Conservation (phyloP, 2,888 invertebrate genomes). For the Lucinisca nassula region DNA sequence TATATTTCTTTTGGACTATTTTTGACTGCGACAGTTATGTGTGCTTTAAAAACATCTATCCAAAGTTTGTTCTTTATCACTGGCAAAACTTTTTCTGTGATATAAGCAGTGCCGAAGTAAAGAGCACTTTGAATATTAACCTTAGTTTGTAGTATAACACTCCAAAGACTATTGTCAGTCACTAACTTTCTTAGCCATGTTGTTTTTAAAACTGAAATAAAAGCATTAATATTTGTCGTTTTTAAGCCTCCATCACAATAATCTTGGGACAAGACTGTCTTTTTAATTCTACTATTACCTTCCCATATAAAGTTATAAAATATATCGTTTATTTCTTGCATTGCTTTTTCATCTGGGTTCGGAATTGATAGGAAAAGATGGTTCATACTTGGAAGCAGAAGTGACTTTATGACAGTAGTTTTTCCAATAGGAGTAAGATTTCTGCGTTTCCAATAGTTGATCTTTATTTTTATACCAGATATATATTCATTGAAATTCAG, state of each 20-base stretch:
- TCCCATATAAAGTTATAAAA: constrained; percentile 34
- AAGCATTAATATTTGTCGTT: background rate
- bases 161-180: background rate
- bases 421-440: constrained; percentile 16
- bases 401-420: constrained; percentile 30
- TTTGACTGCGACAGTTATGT: background rate
- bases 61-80: background rate
- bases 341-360: background rate
- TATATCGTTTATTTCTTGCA: background rate
- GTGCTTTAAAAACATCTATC: background rate
- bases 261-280: background rate
- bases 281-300: constrained; percentile 10
- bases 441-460: constrained; percentile 7
- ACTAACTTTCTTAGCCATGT: constrained; percentile 24
- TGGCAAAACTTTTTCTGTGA: background rate
- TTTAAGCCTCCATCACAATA: constrained; percentile 22
- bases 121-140: background rate
- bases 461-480: constrained; percentile 8
- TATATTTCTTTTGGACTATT: background rate
- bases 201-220: constrained; percentile 25
- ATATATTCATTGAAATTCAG: constrained; percentile 6
- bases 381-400: constrained; percentile 7
- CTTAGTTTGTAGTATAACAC: background rate
- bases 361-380: constrained; percentile 30
- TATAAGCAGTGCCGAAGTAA: background rate